Evolutionary conservation across 2,888 invertebrate species (phyloP), one percentile per base, ranked within the genome.

Genomic region (Gari tellinella): DNA sequence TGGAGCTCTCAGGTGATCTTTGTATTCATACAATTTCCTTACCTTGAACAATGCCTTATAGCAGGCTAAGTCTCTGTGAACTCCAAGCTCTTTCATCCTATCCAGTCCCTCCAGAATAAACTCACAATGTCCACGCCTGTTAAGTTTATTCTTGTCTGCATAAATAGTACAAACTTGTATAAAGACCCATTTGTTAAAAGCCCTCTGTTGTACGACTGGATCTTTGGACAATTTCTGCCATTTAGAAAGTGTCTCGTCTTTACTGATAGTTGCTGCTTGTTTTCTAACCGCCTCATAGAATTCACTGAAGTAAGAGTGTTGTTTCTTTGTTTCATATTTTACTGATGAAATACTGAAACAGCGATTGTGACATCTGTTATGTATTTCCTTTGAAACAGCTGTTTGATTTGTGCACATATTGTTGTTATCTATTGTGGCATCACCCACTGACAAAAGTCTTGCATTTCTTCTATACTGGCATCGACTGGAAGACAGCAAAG

Each of bases 21-120:
- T n/a, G n/a, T n/a, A n/a, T n/a, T 12, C n/a, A 15, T 46, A 46
- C 14, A 56, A 14, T 2, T 14, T 2, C 19, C 53, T 12, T 94
- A 46, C 98, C 97, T 55, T 95, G 43, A 98, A 93, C 55, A 99
- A 89, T 21, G 95, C 94, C 63, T 93, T 99, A 90, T 99, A 99
- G 0, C 95, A 95, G 2, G 90, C 89, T 38, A 93, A 62, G 78
- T 93, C 98, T 89, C 95, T 95, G 62, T 97, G 94, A 0, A 98
- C 97, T 0, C 96, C 96, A 92, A 96, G 99, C 65, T 95, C 95
- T 81, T 96, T 94, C 96, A 99, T 96, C 88, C 96, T 94, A 63
- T 95, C 95, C 74, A 99, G 92, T 0, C 98, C 98, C 0, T 96
- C 95, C 90, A 96, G 95, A 84, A 99, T 97, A 92, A 99, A 99